Evolutionary conservation across 2,888 invertebrate species (phyloP).

Genomic region (Spialia ferax): DNA sequence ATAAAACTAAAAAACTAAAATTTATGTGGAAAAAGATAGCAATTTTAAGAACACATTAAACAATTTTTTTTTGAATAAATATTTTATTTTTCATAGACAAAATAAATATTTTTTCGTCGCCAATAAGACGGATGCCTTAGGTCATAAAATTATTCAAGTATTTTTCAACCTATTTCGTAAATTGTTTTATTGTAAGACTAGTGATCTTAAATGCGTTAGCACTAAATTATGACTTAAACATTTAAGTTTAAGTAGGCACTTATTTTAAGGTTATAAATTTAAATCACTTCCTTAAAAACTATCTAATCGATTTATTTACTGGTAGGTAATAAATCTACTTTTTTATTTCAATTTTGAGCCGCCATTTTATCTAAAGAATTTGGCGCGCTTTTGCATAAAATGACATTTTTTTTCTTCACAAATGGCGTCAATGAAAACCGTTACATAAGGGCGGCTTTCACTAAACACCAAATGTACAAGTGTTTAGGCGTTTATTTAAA

Average conservation of each 20-base stretch:
- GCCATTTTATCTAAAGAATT: too few relatives aligned
- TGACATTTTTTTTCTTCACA: too few relatives aligned
- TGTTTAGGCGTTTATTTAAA: too few relatives aligned
- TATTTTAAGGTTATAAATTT: constrained; percentile 54
- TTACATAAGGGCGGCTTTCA: too few relatives aligned
- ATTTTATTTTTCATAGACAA: too few relatives aligned
- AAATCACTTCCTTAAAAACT: constrained; percentile 54
- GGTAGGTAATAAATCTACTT: constrained; percentile 8
- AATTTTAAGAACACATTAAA: too few relatives aligned
- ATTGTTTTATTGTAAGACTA: constrained; percentile 69
- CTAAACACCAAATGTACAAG: too few relatives aligned
- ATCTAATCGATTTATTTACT: constrained; percentile 21
- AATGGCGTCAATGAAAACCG: too few relatives aligned
- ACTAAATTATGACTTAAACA: constrained; percentile 49
- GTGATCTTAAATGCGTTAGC: constrained; percentile 66
- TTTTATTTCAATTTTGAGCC: not conserved
- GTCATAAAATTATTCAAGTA: not conserved
- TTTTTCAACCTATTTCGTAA: constrained; percentile 25
- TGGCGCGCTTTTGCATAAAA: too few relatives aligned
- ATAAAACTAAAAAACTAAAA: too few relatives aligned
- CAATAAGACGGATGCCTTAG: not conserved
- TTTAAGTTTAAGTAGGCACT: constrained; percentile 64
- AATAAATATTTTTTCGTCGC: not conserved
- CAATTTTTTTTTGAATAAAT: too few relatives aligned
- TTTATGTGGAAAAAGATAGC: too few relatives aligned